Conservation (phyloP, 2,888 invertebrate species). For the Ecliptopera silaceata region DNA sequence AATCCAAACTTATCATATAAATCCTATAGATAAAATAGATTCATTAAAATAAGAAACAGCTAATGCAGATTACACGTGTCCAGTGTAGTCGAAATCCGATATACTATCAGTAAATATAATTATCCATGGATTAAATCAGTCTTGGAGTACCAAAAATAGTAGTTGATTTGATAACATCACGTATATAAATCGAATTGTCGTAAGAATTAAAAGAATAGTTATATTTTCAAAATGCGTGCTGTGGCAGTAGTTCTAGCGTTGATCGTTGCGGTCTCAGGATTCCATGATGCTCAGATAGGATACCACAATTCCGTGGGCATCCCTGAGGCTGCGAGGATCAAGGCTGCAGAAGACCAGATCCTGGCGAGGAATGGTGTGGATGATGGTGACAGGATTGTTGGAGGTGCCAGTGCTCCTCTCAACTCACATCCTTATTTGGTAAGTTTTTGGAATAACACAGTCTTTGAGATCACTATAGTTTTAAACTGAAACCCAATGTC, state of each 20-base stretch:
- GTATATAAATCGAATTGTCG: conserved; percentile 23
- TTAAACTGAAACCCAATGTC: too few species aligned
- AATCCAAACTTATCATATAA: neutral
- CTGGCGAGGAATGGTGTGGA: neutral
- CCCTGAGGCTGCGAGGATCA: conserved; percentile 55
- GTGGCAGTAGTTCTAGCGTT: conserved; percentile 37
- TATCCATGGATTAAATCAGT: conserved; percentile 23
- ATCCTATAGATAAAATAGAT: neutral
- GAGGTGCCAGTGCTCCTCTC: conserved; percentile 49
- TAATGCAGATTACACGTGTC: neutral
- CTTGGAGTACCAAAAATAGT: neutral
- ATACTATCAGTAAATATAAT: conserved; percentile 18
- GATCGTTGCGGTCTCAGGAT: conserved; percentile 39
- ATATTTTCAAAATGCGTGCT: conserved; percentile 40
- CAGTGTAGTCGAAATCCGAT: conserved; percentile 5
- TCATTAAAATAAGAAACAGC: neutral
- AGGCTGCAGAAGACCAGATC: conserved; percentile 45
- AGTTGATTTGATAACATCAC: conserved; percentile 17
- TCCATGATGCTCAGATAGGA: conserved; percentile 37
- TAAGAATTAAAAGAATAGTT: neutral
- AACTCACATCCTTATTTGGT: conserved; percentile 56
- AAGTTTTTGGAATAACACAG: conserved; percentile 23
- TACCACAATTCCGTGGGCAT: conserved; percentile 61
- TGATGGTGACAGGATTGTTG: conserved; percentile 48
- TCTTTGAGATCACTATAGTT: neutral